phyloP scores from a whole-genome alignment of 2,113 vertebrate genomes.

The Nicator chloris region DNA sequence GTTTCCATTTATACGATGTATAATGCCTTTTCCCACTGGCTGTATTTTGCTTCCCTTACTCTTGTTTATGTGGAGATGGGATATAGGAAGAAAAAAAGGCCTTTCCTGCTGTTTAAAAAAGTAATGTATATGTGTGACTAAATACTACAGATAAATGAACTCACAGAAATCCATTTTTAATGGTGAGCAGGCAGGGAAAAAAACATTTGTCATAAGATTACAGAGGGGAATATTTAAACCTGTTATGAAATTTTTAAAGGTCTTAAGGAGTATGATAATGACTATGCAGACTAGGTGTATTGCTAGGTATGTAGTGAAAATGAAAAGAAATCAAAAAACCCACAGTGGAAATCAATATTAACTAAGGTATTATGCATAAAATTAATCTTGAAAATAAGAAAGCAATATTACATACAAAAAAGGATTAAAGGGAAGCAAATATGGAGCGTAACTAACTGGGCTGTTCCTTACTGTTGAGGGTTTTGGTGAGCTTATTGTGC shows the following conservation, averaged over 20 bases:
- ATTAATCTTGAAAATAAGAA: constrained; percentile 6
- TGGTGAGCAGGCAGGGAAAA: neutral
- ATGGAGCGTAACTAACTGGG: neutral
- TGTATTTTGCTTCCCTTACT: neutral
- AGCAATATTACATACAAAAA: constrained; percentile 6
- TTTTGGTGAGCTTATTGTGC: neutral
- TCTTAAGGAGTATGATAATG: neutral
- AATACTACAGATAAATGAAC: neutral
- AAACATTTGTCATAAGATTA: neutral
- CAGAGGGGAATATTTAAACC: neutral
- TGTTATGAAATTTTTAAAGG: neutral
- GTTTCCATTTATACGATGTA: neutral
- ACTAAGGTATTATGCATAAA: constrained; percentile 3
- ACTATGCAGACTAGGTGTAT: constrained; percentile 1
- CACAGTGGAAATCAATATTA: neutral
- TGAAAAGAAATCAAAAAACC: neutral
- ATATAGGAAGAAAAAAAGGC: neutral
- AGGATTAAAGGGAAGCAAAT: neutral
- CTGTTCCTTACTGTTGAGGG: neutral
- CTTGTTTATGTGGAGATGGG: neutral
- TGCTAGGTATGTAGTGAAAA: neutral
- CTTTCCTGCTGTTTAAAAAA: neutral
- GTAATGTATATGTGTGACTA: neutral
- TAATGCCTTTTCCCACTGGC: neutral
- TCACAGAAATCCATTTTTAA: neutral